Base-by-base conservation (phyloP, 2,113 vertebrate species). In the Cephalopholis sonnerati region DNA sequence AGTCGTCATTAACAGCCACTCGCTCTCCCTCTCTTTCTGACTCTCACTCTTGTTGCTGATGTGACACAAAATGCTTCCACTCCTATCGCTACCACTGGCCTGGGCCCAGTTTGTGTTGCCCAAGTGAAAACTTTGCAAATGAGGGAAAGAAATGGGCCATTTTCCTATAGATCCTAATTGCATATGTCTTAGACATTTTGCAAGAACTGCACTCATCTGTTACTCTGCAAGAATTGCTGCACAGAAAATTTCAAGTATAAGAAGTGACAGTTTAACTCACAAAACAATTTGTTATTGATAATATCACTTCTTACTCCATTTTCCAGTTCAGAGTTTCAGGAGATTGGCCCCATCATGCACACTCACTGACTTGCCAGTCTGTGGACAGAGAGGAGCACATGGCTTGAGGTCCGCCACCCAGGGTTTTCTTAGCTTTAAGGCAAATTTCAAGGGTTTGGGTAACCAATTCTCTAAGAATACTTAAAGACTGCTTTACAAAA, bases 1-100 rank as follows among this genome's bases (percentile, higher is more conserved):
- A 75, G 72, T 75, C 17, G 11, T 81, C 82, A 79, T 89, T 89
- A 89, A 70, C 58, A 69, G 69, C 7, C 54, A n/a, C 77, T 61
- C 68, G 58, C 27, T 71, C 25, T 54, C 18, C 22, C 25, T 25
- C 9, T 50, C 16, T 51, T 32, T 61, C 32, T 63, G 15, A n/a
- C 55, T 55, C 44, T 48, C 24, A 25, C 6, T 80, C 24, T 73
- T 65, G 2, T 76, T 79, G 65, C 74, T 81, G 76, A 83, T 78
- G 36, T 82, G 58, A 84, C 82, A 80, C 57, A 79, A 79, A 80
- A 79, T 57, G 32, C 64, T 69, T 75, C 54, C 27, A 54, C 17
- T 20, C 12, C 32, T 3, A 20, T 57, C 41, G 46, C 50, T 59
- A 13, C 46, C 61, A 58, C 27, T 74, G 58, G 68, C 36, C n/a